Conservation (phyloP, 2,797 vertebrate species). For the Sebastes vulpes region DNA sequence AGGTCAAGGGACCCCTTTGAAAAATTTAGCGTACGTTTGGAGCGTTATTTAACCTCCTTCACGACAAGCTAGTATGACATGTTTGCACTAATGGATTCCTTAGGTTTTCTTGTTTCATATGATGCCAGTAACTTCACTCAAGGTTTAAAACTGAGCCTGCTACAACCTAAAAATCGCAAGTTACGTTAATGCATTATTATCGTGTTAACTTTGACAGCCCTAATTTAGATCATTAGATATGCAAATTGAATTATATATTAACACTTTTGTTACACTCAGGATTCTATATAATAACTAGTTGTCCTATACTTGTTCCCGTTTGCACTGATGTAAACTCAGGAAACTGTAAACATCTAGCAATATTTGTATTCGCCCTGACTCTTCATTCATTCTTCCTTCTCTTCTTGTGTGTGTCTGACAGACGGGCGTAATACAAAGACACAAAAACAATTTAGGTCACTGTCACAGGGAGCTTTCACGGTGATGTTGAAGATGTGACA, state of each 20-base stretch:
- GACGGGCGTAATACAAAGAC: background rate
- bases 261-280: background rate
- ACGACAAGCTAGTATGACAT: too few species aligned
- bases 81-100: too few species aligned
- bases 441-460: background rate
- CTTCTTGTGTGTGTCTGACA: background rate
- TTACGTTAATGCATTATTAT: too few species aligned
- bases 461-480: background rate
- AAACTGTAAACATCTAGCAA: background rate
- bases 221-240: background rate
- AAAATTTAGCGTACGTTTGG: too few species aligned
- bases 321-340: background rate
- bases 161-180: too few species aligned
- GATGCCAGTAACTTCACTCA: too few species aligned
- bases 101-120: too few species aligned
- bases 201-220: too few species aligned
- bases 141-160: too few species aligned
- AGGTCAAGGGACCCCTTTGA: too few species aligned
- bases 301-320: background rate
- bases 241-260: background rate
- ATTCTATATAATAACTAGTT: background rate
- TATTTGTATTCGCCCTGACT: background rate
- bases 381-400: background rate
- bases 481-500: background rate
- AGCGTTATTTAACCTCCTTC: too few species aligned